Base-by-base conservation (phyloP, 30 jellyfish, hydroid and myxozoan species). In the Aurelia sp. region DNA sequence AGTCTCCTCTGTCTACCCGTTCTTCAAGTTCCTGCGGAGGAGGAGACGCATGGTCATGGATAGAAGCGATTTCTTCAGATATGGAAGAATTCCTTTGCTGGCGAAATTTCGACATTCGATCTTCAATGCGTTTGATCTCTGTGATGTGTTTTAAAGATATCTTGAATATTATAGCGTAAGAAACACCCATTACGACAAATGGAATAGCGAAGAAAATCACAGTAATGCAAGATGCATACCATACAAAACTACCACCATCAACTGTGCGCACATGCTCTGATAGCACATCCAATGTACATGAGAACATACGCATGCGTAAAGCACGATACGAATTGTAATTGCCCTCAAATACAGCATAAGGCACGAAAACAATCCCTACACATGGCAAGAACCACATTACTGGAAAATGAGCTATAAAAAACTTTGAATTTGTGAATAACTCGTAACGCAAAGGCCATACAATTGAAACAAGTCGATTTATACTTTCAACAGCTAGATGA, bases 401-500 rank as follows among this genome's bases (percentile, higher is more conserved):
- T 10, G 77, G 52, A 18, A 91, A 65, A 4, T 82, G 18, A 5
- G 48, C 79, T 3, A 62, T 44, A 30, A 53, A 71, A 9, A 44
- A 20, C 21, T 33, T 67, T 3, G 83, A 66, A 44, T 66, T 69
- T 4, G 72, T 38, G 48, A 75, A 48, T 38, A 24, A 31, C 12
- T 64, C 91, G 60, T 90, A 90, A 30, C 74, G 65, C 19, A 82
- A 82, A 19, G 97, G 95, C 69, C 71, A 73, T 12, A 69, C 74
- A 11, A 90, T 76, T 22, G 89, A 30, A 55, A 90, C 64, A 66
- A 85, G 89, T 4, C 97, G 87, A 58, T 90, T 82, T 13, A 90
- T 40, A 78, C 97, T 82, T 76, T 90, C 97, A 10, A 87, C 76
- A 27, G 97, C 97, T 4, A 90, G 87, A 74, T 90, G 97, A 47